Base-by-base conservation (phyloP, 2,888 invertebrate genomes). In the Polyommatus icarus region DNA sequence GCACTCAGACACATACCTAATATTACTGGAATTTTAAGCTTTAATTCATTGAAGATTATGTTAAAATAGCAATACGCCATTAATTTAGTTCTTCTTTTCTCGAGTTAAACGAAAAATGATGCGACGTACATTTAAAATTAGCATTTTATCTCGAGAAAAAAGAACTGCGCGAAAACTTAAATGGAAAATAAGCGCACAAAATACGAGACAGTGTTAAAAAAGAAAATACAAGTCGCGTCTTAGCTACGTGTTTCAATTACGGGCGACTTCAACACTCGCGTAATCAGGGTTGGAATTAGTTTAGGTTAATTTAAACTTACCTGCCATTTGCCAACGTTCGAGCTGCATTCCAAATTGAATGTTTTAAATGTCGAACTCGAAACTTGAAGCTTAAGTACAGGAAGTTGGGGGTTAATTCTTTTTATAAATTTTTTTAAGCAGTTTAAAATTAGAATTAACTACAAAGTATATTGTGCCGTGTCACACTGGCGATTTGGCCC, bases 261-360 rank as follows among this genome's bases (percentile, higher is more conserved):
- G 50, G 75, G 46, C 20, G 50, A 75, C 75, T 75, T 75, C 75
- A 50, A 75, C 50, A 54, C 75, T 75, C 50, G 24, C 75, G 75
- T 75, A 75, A 75, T 75, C 75, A 75, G 75, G 50, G 75, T 24
- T 18, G 54, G 54, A 75, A 75, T 75, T 75, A 75, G 50, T 54
- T 75, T 75, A 54, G 75, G 50, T 75, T 75, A 75, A 50, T 75
- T 75, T 75, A 75, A 50, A 75, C 75, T 75, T 54, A 75, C 67
- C 67, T 67, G 67, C 67, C 18, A 32, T 32, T 67, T 67, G 67
- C 67, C 29, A 61, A 67, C 67, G 67, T 67, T 67, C 67, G 67
- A 67, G 67, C 32, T 67, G 67, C 67, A 67, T 29, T 67, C 67
- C 29, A 67, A 73, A 46, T 73, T 46, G 20, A 75, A 75, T 54